phyloP scores from a whole-genome alignment of 1,140 invertebrate species.

The Oryctes rhinoceros region DNA sequence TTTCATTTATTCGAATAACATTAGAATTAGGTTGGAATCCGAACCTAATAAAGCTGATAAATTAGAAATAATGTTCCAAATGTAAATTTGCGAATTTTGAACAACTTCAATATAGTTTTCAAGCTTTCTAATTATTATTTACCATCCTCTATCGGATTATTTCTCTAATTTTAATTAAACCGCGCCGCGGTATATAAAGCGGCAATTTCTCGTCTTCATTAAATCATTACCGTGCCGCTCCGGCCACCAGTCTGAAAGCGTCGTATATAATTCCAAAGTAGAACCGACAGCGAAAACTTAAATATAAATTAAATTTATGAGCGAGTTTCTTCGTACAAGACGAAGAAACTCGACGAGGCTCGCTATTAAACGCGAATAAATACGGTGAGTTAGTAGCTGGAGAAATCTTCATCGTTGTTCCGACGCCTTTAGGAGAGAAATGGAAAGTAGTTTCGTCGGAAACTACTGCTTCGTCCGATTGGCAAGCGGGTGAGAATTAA shows the following conservation, averaged over 20 bases:
- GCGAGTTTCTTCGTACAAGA: background rate
- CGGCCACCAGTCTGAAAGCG: background rate
- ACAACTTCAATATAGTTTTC: too few species aligned
- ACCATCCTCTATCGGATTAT: background rate
- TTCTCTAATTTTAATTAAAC: slow-evolving; percentile 8
- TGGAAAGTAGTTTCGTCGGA: background rate
- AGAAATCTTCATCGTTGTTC: too few species aligned
- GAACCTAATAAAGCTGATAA: too few species aligned
- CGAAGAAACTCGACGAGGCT: background rate
- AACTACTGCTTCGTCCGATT: background rate
- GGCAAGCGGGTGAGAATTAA: background rate
- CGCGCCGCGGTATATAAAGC: background rate
- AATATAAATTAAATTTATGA: background rate
- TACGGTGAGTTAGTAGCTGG: background rate
- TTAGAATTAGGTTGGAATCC: too few species aligned
- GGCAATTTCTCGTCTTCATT: background rate
- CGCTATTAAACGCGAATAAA: background rate
- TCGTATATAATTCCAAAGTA: background rate
- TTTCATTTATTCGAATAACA: too few species aligned
- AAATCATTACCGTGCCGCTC: background rate
- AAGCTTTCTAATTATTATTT: too few species aligned
- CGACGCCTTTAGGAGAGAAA: background rate
- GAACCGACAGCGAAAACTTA: background rate
- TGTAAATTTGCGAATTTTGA: too few species aligned
- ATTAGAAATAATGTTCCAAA: too few species aligned